Evolutionary conservation across 2,113 vertebrate species (phyloP), one percentile per base, ranked within the genome.

Genomic region (Athene cunicularia): DNA sequence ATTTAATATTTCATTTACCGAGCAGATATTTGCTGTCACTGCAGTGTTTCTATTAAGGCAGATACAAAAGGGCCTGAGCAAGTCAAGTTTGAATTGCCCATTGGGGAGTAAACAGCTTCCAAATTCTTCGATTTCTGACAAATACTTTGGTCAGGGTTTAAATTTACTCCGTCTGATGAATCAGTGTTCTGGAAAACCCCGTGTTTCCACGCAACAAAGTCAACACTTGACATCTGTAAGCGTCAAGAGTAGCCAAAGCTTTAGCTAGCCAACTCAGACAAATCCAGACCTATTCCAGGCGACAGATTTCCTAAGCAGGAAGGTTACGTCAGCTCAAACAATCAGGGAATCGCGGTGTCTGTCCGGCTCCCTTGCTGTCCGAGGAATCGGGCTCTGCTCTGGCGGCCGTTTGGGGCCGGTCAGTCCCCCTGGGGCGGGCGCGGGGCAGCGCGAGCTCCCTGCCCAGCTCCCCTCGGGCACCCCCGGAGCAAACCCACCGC

Each of bases 81-180:
- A 97, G 97, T 98, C 97, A 14, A 97, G 96, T 96, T 96, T 97
- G 88, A 96, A 96, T 95, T 94, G 76, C 80, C 95, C 97, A 96
- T 23, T 90, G 88, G 96, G 94, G 97, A 97, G 82, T 73, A 72
- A 96, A 66, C 67, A 87, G 56, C 91, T 96, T 96, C 94, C 97
- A 89, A 86, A 97, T 90, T 82, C 73, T n/a, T 41, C 20, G 47
- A 41, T 88, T 94, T 84, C 83, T 79, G 18, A 89, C 58, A 76
- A 76, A 58, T 35, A 39, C 70, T 56, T 92, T 17, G 80, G 86
- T 95, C 68, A 52, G 93, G 89, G 87, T 73, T 81, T 94, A 22
- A 73, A 30, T 80, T 20, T 20, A 35, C 83, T 74, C 94, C 67
- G 11, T 35, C n/a, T 27, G 56, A 6, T 9, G 76, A 75, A 74